phyloP scores from a whole-genome alignment of 2,797 vertebrate species.

The Acrocephalus scirpaceus region DNA sequence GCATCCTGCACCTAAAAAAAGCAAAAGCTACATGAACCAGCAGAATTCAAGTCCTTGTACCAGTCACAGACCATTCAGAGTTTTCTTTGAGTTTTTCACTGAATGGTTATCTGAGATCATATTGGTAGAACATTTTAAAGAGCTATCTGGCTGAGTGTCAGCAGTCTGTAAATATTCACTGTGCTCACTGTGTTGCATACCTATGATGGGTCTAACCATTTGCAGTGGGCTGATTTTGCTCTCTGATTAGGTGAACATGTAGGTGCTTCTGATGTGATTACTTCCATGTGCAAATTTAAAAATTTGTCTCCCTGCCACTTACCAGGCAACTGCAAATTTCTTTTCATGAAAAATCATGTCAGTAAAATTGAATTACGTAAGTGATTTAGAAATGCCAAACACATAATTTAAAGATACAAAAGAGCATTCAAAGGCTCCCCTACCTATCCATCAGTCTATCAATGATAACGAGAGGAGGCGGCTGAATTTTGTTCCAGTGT shows the following conservation, averaged over 20 bases:
- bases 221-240: neutral
- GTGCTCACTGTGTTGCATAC: neutral
- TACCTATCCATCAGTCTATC: neutral
- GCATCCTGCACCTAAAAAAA: neutral
- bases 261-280: neutral
- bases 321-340: neutral
- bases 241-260: neutral
- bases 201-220: neutral
- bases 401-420: neutral
- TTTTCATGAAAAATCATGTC: slow-evolving; percentile 21
- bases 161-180: neutral
- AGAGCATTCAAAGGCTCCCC: neutral
- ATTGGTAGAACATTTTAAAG: neutral
- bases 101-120: neutral
- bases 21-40: neutral
- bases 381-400: neutral
- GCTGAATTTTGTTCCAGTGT: neutral
- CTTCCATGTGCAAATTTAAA: neutral
- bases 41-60: neutral
- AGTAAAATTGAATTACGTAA: neutral
- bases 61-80: neutral
- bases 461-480: neutral
- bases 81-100: neutral
- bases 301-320: neutral
- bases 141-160: neutral